Evolutionary conservation across 2,888 invertebrate genomes (phyloP).

Genomic region (Volucella bombylans): DNA sequence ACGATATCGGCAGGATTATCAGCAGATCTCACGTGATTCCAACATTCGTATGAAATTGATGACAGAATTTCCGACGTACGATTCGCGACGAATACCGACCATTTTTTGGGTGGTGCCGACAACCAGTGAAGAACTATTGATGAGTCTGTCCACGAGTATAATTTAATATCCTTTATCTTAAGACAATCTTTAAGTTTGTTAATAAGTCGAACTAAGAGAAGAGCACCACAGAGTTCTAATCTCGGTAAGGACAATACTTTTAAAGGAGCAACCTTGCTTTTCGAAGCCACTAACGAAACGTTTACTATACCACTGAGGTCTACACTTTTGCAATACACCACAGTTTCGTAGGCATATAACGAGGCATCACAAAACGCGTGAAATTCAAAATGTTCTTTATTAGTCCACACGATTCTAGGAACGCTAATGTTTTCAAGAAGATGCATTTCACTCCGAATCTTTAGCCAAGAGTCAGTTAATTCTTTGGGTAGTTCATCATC

Average conservation of each 20-base stretch:
- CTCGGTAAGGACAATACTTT: slow-evolving; percentile 32
- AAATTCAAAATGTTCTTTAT: slow-evolving; percentile 15
- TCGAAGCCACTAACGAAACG: slow-evolving; percentile 25
- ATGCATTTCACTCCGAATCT: slow-evolving; percentile 13
- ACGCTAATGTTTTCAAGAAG: slow-evolving; percentile 7
- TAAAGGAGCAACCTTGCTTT: slow-evolving; percentile 37
- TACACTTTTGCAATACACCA: slow-evolving; percentile 28
- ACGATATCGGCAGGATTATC: slow-evolving; percentile 72
- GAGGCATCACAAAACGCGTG: slow-evolving; percentile 48
- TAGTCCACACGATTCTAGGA: slow-evolving; percentile 11
- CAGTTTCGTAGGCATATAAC: slow-evolving; percentile 42
- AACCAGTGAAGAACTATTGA: not conserved
- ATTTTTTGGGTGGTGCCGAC: slow-evolving; percentile 17
- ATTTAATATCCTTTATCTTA: not conserved
- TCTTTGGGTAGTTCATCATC: slow-evolving; percentile 8
- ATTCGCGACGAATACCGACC: slow-evolving; percentile 51
- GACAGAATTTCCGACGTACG: slow-evolving; percentile 63
- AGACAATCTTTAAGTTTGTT: slow-evolving; percentile 7
- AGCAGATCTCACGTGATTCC: slow-evolving; percentile 62
- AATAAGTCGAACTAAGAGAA: slow-evolving; percentile 3
- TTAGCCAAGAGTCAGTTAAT: slow-evolving; percentile 11
- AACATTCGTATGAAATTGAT: slow-evolving; percentile 6
- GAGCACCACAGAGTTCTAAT: slow-evolving; percentile 9
- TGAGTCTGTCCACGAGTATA: slow-evolving; percentile 1
- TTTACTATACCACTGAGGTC: not conserved